Evolutionary conservation across 2,113 vertebrate genomes (phyloP).

Genomic region (Lophura nycthemera): DNA sequence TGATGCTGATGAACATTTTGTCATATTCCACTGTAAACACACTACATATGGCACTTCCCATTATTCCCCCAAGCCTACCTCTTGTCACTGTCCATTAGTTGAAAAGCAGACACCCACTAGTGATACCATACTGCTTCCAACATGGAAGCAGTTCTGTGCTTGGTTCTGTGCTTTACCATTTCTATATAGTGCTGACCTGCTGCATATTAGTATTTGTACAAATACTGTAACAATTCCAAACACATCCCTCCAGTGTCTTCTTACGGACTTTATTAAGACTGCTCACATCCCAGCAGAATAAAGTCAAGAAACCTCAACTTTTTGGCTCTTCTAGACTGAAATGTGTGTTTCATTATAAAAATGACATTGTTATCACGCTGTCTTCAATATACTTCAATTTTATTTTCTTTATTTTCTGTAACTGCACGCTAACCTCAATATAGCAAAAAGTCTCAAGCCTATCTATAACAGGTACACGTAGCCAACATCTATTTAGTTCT

Average conservation of each 20-base stretch:
- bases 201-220: background rate
- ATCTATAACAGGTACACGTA: background rate
- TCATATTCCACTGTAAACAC: background rate
- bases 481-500: background rate
- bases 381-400: background rate
- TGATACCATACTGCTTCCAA: background rate
- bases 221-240: background rate
- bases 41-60: background rate
- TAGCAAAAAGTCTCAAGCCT: background rate
- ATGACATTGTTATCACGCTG: background rate
- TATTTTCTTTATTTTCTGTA: background rate
- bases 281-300: background rate
- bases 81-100: background rate
- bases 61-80: background rate
- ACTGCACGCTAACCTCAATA: background rate
- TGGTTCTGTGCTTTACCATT: background rate
- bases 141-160: background rate
- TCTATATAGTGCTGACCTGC: background rate
- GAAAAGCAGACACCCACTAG: background rate
- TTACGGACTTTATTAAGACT: background rate
- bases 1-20: background rate
- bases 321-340: background rate
- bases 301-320: background rate
- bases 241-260: background rate
- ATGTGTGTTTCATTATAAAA: background rate